These are phyloP conservation scores for Rhagonycha lutea DNA, from an alignment of 2,888 invertebrate species.

Conservation along the genomic window DNA sequence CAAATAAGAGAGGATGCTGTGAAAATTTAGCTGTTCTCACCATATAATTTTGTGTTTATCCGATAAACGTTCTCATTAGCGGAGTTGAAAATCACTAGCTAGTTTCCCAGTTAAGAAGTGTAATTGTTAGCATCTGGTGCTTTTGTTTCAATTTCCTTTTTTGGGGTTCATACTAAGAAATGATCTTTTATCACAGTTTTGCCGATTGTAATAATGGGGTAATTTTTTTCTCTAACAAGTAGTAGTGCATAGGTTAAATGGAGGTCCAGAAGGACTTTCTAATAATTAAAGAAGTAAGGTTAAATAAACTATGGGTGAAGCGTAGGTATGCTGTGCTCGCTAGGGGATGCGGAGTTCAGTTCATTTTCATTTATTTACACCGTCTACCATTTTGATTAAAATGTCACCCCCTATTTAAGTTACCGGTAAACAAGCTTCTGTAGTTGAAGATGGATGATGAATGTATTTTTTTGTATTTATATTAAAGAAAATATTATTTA, in stretches of 20 bases:
- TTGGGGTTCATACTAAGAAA: not conserved
- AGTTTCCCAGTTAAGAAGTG: not conserved
- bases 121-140: slow-evolving; percentile 2
- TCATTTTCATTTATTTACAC: not conserved
- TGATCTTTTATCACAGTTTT: not conserved
- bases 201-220: not conserved
- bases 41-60: slow-evolving; percentile 2
- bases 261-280: not conserved
- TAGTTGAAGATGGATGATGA: not conserved
- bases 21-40: not conserved
- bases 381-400: not conserved
- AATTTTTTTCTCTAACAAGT: not conserved
- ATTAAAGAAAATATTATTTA: not conserved
- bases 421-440: not conserved
- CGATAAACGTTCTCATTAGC: not conserved
- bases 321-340: not conserved
- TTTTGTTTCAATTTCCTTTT: not conserved
- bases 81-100: not conserved
- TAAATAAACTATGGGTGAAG: not conserved
- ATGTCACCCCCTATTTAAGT: not conserved
- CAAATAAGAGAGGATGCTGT: not conserved
- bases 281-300: not conserved
- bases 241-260: not conserved
- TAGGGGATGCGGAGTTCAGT: not conserved
- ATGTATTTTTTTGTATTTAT: not conserved